phyloP scores from a whole-genome alignment of 2,113 vertebrate genomes.

The Rallus limicola region DNA sequence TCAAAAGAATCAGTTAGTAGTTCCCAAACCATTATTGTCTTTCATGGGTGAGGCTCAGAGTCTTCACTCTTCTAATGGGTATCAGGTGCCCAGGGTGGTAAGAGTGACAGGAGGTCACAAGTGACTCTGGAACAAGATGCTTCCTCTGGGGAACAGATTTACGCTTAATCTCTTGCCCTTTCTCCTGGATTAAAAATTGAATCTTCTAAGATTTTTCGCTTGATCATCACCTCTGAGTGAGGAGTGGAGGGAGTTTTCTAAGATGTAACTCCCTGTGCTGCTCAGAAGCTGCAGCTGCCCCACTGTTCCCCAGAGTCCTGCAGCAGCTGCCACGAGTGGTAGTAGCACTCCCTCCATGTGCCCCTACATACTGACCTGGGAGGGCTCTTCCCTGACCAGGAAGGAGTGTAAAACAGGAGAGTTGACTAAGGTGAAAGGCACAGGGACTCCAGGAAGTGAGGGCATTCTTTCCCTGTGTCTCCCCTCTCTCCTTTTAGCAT shows the following conservation, averaged over 20 bases:
- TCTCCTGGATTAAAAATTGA: not conserved
- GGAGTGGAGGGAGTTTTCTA: no score
- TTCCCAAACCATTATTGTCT: rapidly evolving
- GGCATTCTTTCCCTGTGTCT: not conserved
- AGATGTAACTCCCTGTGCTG: rapidly evolving
- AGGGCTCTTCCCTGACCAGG: not conserved
- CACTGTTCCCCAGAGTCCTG: not conserved
- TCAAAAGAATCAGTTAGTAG: not conserved
- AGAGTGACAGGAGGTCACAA: not conserved
- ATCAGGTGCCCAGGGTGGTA: not conserved
- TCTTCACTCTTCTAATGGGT: not conserved
- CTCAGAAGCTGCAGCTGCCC: not conserved
- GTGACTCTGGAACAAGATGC: not conserved
- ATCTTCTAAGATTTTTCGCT: not conserved
- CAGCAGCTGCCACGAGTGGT: rapidly evolving
- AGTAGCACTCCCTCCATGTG: not conserved
- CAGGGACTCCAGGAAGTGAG: no score
- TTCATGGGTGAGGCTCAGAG: not conserved
- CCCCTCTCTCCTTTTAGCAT: rapidly evolving
- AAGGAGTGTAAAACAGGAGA: not conserved
- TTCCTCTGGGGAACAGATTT: not conserved
- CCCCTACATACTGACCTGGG: not conserved
- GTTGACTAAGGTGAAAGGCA: not conserved
- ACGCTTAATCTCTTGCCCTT: not conserved
- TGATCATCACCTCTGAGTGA: not conserved